These are phyloP conservation scores for Eurois occulta DNA, from an alignment of 2,888 invertebrate genomes.

Conservation along the genomic window DNA sequence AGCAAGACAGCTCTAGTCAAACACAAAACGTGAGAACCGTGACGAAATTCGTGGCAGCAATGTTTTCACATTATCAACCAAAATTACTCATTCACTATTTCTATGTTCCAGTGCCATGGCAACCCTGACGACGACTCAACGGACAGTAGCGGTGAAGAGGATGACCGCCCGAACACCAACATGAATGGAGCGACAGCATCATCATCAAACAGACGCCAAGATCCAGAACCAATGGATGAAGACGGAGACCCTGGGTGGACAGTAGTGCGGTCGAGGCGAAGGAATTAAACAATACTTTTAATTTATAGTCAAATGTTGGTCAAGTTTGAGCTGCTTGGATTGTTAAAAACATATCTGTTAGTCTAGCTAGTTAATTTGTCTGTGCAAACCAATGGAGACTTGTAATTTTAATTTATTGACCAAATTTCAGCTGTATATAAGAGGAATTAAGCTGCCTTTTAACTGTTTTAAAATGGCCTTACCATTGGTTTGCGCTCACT, in stretches of 20 bases:
- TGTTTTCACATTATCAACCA: not conserved
- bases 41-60: not conserved
- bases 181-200: constrained; percentile 73
- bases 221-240: constrained; percentile 85
- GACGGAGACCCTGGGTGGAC: constrained; percentile 93
- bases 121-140: constrained; percentile 88
- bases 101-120: constrained; percentile 81
- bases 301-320: constrained; percentile 32
- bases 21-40: not conserved
- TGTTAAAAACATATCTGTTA: constrained; percentile 45
- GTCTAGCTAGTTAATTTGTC: not conserved
- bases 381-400: not conserved
- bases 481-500: not conserved
- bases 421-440: not conserved
- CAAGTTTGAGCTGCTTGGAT: constrained; percentile 53
- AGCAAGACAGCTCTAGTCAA: not conserved
- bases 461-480: not conserved
- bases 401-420: not conserved
- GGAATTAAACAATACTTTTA: constrained; percentile 80
- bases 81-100: not conserved
- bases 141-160: constrained; percentile 84
- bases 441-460: not conserved
- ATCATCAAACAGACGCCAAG: constrained; percentile 71
- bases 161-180: constrained; percentile 77
- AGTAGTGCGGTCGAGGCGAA: constrained; percentile 89